Base-by-base conservation (phyloP, 1,140 invertebrate species). In the Nasonia longicornis region DNA sequence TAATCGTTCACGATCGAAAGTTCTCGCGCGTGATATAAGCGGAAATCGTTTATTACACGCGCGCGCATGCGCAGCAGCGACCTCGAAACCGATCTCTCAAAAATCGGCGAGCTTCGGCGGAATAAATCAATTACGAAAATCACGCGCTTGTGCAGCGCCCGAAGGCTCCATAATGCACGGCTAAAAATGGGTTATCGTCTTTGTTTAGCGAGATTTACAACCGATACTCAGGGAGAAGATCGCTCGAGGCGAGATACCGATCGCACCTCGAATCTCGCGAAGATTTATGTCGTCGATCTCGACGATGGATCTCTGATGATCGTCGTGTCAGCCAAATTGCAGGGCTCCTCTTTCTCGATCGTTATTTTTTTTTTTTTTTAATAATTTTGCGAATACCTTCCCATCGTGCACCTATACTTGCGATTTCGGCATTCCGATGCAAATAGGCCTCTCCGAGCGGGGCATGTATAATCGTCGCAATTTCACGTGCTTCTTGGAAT, bases 401-500 rank as follows among this genome's bases (percentile, higher is more conserved):
- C 16, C 70, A 6, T 26, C 71, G 6, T 12, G 66, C 81, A 83
- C 81, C 75, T 58, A 26, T 26, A 67, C 82, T 82, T 82, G 82
- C 84, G 85, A 58, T 20, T 58, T 58, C 84, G 87, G 85, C 89
- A 90, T 90, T 89, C 89, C 89, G 86, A 90, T 90, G 89, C 89
- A 89, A 90, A 90, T 90, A 86, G 26, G 26, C 26, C 26, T 26
- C 26, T 26, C 26, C 84, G 85, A 85, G 87, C 87, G 2, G 58
- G 8, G 71, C 26, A 82, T 84, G 20, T 58, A 86, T 90, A 90
- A 90, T 89, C 87, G 86, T 87, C 80, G 88, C 86, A 89, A 90
- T 90, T 90, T 89, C 84, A 85, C 14, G 22, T 87, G 86, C 81
- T 90, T 90, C 89, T 87, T 85, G 86, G 89, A 90, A 90, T 88